Base-by-base conservation (phyloP, 2,888 invertebrate species). In the Plebejus argus region DNA sequence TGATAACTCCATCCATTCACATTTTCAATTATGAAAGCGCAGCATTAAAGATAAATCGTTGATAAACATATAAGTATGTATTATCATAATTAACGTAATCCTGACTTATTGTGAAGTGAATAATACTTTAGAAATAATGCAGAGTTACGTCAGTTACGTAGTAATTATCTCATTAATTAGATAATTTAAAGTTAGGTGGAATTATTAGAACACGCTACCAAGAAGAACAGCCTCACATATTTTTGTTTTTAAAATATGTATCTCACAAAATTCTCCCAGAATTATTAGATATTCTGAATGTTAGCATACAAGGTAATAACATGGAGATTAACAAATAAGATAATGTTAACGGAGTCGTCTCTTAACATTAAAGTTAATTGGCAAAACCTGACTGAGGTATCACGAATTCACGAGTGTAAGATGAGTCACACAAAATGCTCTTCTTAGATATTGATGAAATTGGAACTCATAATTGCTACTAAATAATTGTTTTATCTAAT, bases 341-440 rank as follows among this genome's bases (percentile, higher is more conserved):
- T 77, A 7, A 77, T 77, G 78, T 76, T 66, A 76, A 70, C 71
- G 76, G 77, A 78, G 49, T 80, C 66, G 76, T 79, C 61, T 45
- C 78, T 49, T 78, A 61, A 78, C 79, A 80, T 79, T 81, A 84
- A 83, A 83, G 84, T 87, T 89, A 86, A 87, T 90, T 87, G 87
- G 83, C 83, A 80, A 84, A 86, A 85, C 85, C 83, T 86, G 86
- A 85, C 84, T 84, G 79, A 77, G 78, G 78, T 81, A 84, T 83
- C 86, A 82, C 82, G 83, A 82, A 71, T 20, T 83, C 86, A 82
- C 82, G 83, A 82, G 72, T 20, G 7, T 28, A 18, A 12, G 15
- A 74, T 12, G 72, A 23, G 45, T 74, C 28, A 28, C 74, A 74
- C 53, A 49, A 49, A 45, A 49, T 74, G 28, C 15, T 23, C 28